Evolutionary conservation across 2,113 vertebrate species (phyloP).

Genomic region (Recurvirostra avosetta): DNA sequence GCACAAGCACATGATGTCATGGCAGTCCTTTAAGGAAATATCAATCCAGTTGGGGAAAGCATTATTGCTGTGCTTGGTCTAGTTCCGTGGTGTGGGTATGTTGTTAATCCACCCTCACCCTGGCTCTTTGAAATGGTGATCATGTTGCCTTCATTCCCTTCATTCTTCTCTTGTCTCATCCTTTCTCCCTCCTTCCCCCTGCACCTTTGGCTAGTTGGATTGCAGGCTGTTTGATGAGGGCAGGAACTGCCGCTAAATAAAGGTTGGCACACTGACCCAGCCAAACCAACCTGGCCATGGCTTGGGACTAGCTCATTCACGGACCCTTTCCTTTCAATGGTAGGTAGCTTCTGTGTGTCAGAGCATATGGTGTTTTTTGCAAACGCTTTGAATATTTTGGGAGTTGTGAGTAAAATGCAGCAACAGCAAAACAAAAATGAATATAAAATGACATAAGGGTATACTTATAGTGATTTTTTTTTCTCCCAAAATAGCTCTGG

Average conservation of each 20-base stretch:
- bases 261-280: neutral
- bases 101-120: neutral
- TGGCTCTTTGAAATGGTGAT: neutral
- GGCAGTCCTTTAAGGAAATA: neutral
- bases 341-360: neutral
- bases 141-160: neutral
- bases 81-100: accelerated
- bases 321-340: neutral
- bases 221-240: neutral
- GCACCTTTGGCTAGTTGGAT: neutral
- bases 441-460: neutral
- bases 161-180: neutral
- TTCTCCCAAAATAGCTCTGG: neutral
- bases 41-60: neutral
- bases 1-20: neutral
- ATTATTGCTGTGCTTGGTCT: neutral
- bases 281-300: neutral
- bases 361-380: neutral
- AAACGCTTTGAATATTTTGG: neutral
- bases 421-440: neutral
- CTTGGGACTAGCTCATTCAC: neutral
- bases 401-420: neutral
- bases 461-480: neutral
- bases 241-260: neutral
- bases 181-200: neutral